These are phyloP conservation scores for Eilema caniola DNA, from an alignment of 2,888 invertebrate genomes.

Conservation along the genomic window DNA sequence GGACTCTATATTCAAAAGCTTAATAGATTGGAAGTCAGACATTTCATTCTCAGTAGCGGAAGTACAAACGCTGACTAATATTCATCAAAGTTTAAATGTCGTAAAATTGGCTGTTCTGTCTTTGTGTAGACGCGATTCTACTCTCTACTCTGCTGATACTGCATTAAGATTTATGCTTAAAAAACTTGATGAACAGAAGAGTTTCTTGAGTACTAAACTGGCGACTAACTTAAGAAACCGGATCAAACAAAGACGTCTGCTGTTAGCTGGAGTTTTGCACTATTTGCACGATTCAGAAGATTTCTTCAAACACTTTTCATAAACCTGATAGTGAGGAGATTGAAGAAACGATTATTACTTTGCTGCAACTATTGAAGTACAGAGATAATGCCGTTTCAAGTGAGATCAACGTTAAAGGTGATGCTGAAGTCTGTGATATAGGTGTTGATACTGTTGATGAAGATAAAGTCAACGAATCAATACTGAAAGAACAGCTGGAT, in stretches of 20 bases:
- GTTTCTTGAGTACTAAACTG: too few relatives aligned
- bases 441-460: too few relatives aligned
- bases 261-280: constrained; percentile 15
- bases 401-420: background rate
- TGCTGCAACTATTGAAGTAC: constrained; percentile 20
- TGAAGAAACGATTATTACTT: constrained; percentile 14
- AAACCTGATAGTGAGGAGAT: constrained; percentile 18
- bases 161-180: too few relatives aligned
- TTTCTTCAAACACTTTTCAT: constrained; percentile 19
- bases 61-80: too few relatives aligned
- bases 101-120: too few relatives aligned
- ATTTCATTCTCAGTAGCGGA: constrained; percentile 1
- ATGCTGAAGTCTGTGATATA: too few relatives aligned
- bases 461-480: constrained; percentile 17
- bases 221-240: constrained; percentile 14
- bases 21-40: constrained; percentile 11
- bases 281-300: constrained; percentile 26
- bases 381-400: background rate
- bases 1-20: background rate
- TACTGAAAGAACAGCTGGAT: constrained; percentile 28
- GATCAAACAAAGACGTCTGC: constrained; percentile 19
- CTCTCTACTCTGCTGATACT: too few relatives aligned
- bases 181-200: too few relatives aligned
- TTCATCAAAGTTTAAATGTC: too few relatives aligned
- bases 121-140: too few relatives aligned